A percentile compares a stretch with the other conserved stretches of the same genome.
phyloP scores from a whole-genome alignment of 2,888 invertebrate species.

The Heliothis peltigera region DNA sequence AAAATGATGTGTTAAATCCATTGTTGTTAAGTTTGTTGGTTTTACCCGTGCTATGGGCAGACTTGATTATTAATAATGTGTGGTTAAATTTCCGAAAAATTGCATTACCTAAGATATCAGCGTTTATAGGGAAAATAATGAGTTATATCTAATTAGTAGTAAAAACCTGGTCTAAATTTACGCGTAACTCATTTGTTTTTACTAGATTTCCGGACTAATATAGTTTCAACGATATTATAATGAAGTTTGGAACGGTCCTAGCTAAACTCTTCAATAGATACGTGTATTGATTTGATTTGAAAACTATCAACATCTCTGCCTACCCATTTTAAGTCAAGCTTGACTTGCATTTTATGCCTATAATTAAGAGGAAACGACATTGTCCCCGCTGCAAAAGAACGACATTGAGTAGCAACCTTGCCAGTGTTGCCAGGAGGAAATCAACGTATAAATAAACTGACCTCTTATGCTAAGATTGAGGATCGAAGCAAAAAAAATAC shows the following conservation, averaged over 20 bases:
- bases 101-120: too few species aligned
- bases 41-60: not conserved
- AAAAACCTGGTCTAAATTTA: too few species aligned
- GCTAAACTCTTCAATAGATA: not conserved
- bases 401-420: constrained; percentile 58
- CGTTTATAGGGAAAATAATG: too few species aligned
- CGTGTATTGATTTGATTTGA: too few species aligned
- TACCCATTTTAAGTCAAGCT: not conserved
- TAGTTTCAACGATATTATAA: constrained; percentile 1
- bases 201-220: not conserved
- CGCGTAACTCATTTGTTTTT: too few species aligned
- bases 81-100: too few species aligned
- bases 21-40: not conserved
- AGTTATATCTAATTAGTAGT: too few species aligned
- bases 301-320: not conserved
- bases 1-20: not conserved
- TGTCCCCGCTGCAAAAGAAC: constrained; percentile 31
- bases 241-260: not conserved
- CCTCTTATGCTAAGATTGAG: constrained; percentile 9
- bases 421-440: constrained; percentile 46
- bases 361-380: constrained; percentile 53
- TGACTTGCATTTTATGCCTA: constrained; percentile 29
- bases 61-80: too few species aligned
- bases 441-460: constrained; percentile 17
- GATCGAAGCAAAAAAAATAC: constrained; percentile 3